Evolutionary conservation across 2,888 invertebrate genomes (phyloP).

Genomic region (Pachycephus smyrnensis): DNA sequence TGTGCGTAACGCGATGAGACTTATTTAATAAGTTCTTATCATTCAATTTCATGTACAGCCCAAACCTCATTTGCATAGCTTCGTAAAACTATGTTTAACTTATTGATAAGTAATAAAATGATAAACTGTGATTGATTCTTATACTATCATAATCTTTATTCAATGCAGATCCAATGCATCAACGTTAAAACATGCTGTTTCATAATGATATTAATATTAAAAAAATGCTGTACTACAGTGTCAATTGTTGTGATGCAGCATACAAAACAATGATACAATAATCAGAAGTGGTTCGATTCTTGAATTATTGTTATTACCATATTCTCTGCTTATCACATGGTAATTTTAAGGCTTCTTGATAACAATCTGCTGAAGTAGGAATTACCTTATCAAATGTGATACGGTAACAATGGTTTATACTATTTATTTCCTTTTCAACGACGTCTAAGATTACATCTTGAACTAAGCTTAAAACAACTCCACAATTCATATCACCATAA

Average conservation of each 20-base stretch:
- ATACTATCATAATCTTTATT: not conserved
- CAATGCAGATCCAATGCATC: not conserved
- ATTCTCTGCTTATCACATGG: too few species aligned
- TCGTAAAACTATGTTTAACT: not conserved
- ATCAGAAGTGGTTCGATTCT: too few species aligned
- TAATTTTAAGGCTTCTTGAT: too few species aligned
- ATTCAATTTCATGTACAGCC: not conserved
- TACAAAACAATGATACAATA: too few species aligned
- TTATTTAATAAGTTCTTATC: not conserved
- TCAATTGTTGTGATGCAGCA: too few species aligned
- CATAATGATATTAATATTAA: not conserved
- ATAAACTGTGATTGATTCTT: not conserved
- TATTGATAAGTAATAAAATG: not conserved
- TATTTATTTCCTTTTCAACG: too few species aligned
- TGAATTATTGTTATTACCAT: too few species aligned
- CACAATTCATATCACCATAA: not conserved
- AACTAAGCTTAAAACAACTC: not conserved
- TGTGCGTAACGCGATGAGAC: not conserved
- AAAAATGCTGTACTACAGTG: not conserved
- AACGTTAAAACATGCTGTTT: not conserved
- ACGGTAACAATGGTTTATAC: too few species aligned
- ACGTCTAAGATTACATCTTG: not conserved
- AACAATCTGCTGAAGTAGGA: too few species aligned
- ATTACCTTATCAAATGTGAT: too few species aligned
- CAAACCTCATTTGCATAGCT: not conserved